Evolutionary conservation across 2,888 invertebrate genomes (phyloP).

Genomic region (Troglohyphantes excavatus): DNA sequence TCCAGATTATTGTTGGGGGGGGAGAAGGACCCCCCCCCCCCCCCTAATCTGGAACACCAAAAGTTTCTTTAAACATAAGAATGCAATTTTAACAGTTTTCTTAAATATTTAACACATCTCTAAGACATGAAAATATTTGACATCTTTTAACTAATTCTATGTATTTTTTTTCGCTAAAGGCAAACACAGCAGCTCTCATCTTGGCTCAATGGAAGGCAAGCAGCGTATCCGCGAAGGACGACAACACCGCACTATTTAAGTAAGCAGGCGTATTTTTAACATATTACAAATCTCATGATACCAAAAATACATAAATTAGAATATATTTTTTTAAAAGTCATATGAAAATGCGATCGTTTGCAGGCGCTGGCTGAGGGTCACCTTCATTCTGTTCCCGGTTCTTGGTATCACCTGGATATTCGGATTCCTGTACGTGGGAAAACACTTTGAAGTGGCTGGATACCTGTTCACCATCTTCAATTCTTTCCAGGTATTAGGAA

Average conservation of each 20-base stretch:
- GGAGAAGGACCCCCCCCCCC: no score
- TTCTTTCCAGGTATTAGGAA: slow-evolving; percentile 80
- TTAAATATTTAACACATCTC: background rate
- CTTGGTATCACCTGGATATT: slow-evolving; percentile 80
- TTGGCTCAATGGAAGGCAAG: slow-evolving; percentile 75
- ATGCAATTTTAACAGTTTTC: no score
- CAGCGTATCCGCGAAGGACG: slow-evolving; percentile 67
- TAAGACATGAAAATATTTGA: background rate
- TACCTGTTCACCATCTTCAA: slow-evolving; percentile 79
- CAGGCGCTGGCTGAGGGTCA: slow-evolving; percentile 77
- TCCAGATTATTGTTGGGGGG: no score
- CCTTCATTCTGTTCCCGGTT: slow-evolving; percentile 76
- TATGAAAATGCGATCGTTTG: background rate
- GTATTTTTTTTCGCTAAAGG: slow-evolving; percentile 4
- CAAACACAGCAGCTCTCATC: slow-evolving; percentile 58
- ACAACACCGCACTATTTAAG: slow-evolving; percentile 62
- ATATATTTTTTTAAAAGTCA: background rate
- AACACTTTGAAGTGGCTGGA: slow-evolving; percentile 60
- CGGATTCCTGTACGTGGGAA: slow-evolving; percentile 79
- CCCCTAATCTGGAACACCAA: no score
- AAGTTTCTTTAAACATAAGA: no score
- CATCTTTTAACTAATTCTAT: no score
- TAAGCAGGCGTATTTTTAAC: background rate
- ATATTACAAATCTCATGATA: background rate
- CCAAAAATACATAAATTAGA: background rate